These are phyloP conservation scores for Ennomos quercinarius DNA, from an alignment of 2,888 invertebrate genomes.

Conservation along the genomic window DNA sequence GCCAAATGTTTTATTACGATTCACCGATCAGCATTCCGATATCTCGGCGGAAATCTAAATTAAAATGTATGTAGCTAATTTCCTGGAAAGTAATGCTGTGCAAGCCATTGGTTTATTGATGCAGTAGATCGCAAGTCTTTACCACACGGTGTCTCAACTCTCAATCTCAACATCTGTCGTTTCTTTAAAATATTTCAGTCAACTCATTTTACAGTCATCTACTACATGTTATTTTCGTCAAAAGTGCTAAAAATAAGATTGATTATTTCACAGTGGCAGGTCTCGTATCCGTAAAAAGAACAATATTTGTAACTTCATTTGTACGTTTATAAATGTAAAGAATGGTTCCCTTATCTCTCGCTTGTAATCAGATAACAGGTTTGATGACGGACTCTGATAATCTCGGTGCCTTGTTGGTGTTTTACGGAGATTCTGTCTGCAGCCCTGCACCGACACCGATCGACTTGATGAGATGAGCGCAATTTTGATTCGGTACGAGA, in stretches of 20 bases:
- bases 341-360: conserved; percentile 23
- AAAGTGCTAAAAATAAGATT: neutral
- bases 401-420: conserved; percentile 5
- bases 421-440: conserved; percentile 2
- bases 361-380: conserved; percentile 26
- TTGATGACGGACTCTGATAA: conserved; percentile 19
- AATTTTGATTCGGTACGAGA: conserved; percentile 1
- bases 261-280: conserved; percentile 4
- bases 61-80: too few relatives aligned
- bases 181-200: too few relatives aligned
- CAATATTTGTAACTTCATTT: conserved; percentile 8
- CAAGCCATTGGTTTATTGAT: too few relatives aligned
- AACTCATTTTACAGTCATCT: too few relatives aligned
- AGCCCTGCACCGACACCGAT: neutral
- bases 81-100: too few relatives aligned
- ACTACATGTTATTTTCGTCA: too few relatives aligned
- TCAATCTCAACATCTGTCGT: too few relatives aligned
- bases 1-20: neutral
- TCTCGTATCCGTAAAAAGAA: conserved; percentile 14
- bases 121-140: too few relatives aligned
- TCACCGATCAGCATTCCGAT: conserved; percentile 3
- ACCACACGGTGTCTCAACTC: too few relatives aligned
- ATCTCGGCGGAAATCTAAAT: neutral
- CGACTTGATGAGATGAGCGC: conserved; percentile 14
- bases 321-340: conserved; percentile 19